These are phyloP conservation scores for Epizoanthus scotinus DNA, from an alignment of 92 coral and sea anemone genomes.

Conservation along the genomic window DNA sequence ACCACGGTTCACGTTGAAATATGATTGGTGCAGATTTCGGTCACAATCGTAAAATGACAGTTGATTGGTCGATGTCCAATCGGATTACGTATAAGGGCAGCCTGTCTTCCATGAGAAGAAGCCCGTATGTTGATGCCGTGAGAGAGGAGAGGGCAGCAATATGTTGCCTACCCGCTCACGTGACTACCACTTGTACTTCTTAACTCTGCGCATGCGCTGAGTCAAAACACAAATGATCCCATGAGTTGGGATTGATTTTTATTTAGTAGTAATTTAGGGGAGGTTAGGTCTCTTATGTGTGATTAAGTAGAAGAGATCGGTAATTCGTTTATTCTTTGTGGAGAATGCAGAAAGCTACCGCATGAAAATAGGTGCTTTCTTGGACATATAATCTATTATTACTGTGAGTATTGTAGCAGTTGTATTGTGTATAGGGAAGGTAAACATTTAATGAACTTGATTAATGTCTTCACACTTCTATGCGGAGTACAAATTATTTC, in stretches of 20 bases:
- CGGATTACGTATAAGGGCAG: not conserved
- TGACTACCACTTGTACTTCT: slow-evolving; percentile 41
- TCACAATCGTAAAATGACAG: slow-evolving; percentile 2
- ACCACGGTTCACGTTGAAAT: not conserved
- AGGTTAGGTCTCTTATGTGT: not conserved
- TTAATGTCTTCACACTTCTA: too few species aligned
- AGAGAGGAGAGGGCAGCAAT: not conserved
- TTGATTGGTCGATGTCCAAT: not conserved
- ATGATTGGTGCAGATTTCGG: slow-evolving; percentile 12
- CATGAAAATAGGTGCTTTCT: slow-evolving; percentile 3
- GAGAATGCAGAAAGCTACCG: slow-evolving; percentile 13
- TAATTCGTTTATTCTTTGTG: not conserved
- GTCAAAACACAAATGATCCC: not conserved
- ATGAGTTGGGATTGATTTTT: too few species aligned
- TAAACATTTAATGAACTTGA: too few species aligned
- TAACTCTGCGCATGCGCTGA: slow-evolving; percentile 37
- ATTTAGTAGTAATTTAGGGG: not conserved
- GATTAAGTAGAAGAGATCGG: not conserved
- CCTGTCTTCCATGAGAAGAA: slow-evolving; percentile 6
- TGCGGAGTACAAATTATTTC: too few species aligned
- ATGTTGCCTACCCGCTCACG: not conserved
- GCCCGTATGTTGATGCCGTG: not conserved
- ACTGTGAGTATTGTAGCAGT: slow-evolving; percentile 15
- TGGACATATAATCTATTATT: slow-evolving; percentile 6
- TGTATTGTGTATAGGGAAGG: not conserved